phyloP scores from a whole-genome alignment of 2,797 vertebrate species.

The Mormyrus proboscirostris region DNA sequence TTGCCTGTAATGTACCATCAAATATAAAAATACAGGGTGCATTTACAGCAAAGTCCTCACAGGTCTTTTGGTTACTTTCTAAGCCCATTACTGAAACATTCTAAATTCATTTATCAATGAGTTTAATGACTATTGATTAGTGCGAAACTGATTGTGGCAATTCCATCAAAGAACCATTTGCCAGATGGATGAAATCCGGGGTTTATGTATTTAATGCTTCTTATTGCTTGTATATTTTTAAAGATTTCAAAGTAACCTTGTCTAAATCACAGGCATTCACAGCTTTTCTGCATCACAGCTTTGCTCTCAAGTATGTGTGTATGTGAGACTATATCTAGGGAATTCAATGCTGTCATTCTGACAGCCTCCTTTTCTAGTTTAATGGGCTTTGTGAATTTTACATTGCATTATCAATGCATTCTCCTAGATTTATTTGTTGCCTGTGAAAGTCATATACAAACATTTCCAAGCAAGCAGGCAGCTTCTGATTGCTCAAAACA shows the following conservation, averaged over 20 bases:
- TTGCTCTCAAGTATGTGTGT: not conserved
- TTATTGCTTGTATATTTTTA: not conserved
- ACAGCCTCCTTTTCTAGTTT: not conserved
- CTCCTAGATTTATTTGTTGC: not conserved
- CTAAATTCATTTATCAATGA: not conserved
- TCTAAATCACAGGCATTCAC: not conserved
- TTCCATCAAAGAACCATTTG: not conserved
- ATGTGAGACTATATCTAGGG: not conserved
- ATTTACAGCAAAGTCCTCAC: not conserved
- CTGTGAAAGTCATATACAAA: not conserved
- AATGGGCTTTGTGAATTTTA: not conserved
- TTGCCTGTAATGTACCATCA: not conserved
- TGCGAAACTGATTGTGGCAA: not conserved
- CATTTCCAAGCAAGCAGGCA: not conserved
- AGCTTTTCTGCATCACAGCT: not conserved
- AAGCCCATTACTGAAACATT: slow-evolving; percentile 3
- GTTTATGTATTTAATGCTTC: not conserved
- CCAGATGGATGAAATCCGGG: not conserved
- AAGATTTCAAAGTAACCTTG: not conserved
- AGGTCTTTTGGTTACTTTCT: not conserved
- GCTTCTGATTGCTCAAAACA: not conserved
- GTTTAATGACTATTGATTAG: not conserved
- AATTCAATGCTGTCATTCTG: not conserved
- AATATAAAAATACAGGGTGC: not conserved
- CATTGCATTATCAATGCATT: not conserved